A percentile compares a stretch with the other conserved stretches of the same genome.
Evolutionary conservation across 1,140 invertebrate genomes (phyloP).

Genomic region (Drosophila auraria): DNA sequence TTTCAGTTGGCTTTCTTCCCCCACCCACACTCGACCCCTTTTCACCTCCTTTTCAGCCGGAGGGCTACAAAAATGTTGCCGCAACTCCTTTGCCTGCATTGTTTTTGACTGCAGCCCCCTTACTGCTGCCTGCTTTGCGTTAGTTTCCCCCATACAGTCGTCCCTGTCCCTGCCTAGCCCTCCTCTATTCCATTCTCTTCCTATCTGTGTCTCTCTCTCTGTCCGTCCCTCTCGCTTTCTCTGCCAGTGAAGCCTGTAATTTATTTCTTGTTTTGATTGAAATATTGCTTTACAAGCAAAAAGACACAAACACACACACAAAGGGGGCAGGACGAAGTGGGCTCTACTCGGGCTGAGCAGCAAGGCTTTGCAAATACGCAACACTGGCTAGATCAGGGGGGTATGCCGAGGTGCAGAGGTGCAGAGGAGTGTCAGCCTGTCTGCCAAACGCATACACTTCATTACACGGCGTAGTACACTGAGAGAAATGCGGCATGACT

Average conservation of each 20-base stretch:
- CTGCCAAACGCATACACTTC: constrained; percentile 74
- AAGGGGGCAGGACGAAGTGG: constrained; percentile 1
- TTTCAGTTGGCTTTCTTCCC: constrained; percentile 69
- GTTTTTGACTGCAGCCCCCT: constrained; percentile 72
- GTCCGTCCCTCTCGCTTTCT: constrained; percentile 40
- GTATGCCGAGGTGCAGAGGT: constrained; percentile 1
- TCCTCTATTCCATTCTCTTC: background rate
- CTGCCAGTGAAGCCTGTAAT: constrained; percentile 81
- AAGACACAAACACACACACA: constrained; percentile 67
- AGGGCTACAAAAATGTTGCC: constrained; percentile 63
- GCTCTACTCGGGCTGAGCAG: constrained; percentile 16
- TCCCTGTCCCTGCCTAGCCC: constrained; percentile 16
- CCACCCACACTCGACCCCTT: background rate
- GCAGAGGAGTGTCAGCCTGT: constrained; percentile 61
- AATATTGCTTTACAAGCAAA: constrained; percentile 84
- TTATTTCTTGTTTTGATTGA: constrained; percentile 84
- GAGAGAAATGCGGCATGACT: constrained; percentile 15
- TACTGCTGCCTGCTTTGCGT: constrained; percentile 42
- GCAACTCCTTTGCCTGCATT: constrained; percentile 79
- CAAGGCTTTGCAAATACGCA: constrained; percentile 74
- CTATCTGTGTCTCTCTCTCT: constrained; percentile 6
- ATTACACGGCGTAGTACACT: constrained; percentile 60
- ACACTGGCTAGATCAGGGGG: constrained; percentile 41
- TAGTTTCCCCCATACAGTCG: constrained; percentile 39
- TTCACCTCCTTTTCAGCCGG: constrained; percentile 12